These are phyloP conservation scores for Sycophaga agraensis DNA, from an alignment of 1,140 invertebrate genomes.

Conservation along the genomic window DNA sequence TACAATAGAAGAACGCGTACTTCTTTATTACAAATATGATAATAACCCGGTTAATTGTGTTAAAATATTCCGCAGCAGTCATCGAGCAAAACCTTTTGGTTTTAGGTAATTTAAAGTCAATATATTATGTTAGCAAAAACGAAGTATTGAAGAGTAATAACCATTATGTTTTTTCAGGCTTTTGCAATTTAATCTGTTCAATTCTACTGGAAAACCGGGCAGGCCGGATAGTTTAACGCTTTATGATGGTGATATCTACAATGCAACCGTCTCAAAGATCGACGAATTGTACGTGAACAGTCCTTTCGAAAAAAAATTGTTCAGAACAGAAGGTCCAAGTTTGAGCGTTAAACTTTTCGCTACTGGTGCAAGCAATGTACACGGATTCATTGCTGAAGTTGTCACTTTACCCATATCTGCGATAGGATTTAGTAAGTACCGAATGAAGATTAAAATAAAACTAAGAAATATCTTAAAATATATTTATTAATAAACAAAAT, in stretches of 20 bases:
- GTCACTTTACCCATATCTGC: slow-evolving; percentile 90
- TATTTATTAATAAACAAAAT: neutral
- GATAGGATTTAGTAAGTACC: slow-evolving; percentile 81
- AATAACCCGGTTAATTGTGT: slow-evolving; percentile 95
- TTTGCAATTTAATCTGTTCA: slow-evolving; percentile 91
- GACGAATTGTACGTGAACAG: slow-evolving; percentile 71
- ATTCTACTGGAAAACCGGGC: slow-evolving; percentile 79
- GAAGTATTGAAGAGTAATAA: too few species aligned
- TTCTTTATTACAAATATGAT: slow-evolving; percentile 97
- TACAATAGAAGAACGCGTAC: slow-evolving; percentile 82
- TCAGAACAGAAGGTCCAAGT: slow-evolving; percentile 74
- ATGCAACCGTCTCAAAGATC: slow-evolving; percentile 73
- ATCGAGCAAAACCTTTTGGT: slow-evolving; percentile 82
- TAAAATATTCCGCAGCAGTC: slow-evolving; percentile 90
- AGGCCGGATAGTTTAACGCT: slow-evolving; percentile 82
- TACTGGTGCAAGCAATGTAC: slow-evolving; percentile 86
- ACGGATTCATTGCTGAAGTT: slow-evolving; percentile 97
- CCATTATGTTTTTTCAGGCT: too few species aligned
- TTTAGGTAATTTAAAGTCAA: slow-evolving; percentile 62
- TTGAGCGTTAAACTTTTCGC: slow-evolving; percentile 91
- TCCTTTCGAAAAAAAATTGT: slow-evolving; percentile 73
- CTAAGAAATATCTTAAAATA: neutral
- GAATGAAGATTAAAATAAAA: neutral
- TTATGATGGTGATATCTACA: slow-evolving; percentile 92
- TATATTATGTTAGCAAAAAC: neutral